Evolutionary conservation across 2,113 vertebrate species (phyloP).

Genomic region (Sorex fumeus): DNA sequence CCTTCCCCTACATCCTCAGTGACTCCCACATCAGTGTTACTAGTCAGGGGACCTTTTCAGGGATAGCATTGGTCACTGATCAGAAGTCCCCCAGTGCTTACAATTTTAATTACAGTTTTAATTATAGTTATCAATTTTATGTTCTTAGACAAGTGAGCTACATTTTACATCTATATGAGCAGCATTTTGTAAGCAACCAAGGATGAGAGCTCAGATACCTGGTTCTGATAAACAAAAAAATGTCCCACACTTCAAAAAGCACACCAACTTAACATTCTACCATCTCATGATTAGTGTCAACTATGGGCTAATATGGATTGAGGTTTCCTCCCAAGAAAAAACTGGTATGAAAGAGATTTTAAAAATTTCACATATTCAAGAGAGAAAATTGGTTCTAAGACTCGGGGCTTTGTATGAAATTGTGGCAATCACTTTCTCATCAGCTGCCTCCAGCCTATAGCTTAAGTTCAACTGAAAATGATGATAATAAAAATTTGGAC

Average conservation of each 20-base stretch:
- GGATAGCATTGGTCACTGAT: neutral
- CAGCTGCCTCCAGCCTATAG: neutral
- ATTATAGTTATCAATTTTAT: neutral
- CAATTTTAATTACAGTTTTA: neutral
- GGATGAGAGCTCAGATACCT: neutral
- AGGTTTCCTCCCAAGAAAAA: conserved; percentile 2
- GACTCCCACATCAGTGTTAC: neutral
- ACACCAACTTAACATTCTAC: neutral
- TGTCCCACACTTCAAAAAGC: neutral
- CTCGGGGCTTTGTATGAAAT: neutral
- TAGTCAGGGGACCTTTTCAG: neutral
- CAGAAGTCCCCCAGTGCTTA: neutral
- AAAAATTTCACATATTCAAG: neutral
- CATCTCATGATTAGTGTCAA: neutral
- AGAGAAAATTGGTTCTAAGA: neutral
- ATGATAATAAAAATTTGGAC: neutral
- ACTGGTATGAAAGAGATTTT: neutral
- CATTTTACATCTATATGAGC: neutral
- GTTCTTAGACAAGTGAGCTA: conserved; percentile 6
- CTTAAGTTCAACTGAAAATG: neutral
- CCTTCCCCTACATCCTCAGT: neutral
- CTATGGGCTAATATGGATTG: neutral
- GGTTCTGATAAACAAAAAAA: neutral
- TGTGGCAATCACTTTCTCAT: neutral
- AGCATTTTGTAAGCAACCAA: neutral